A percentile compares a stretch with the other conserved stretches of the same genome.
These are phyloP conservation scores for Micronycteris hirsuta DNA, from an alignment of 2,113 vertebrate species.

Conservation along the genomic window DNA sequence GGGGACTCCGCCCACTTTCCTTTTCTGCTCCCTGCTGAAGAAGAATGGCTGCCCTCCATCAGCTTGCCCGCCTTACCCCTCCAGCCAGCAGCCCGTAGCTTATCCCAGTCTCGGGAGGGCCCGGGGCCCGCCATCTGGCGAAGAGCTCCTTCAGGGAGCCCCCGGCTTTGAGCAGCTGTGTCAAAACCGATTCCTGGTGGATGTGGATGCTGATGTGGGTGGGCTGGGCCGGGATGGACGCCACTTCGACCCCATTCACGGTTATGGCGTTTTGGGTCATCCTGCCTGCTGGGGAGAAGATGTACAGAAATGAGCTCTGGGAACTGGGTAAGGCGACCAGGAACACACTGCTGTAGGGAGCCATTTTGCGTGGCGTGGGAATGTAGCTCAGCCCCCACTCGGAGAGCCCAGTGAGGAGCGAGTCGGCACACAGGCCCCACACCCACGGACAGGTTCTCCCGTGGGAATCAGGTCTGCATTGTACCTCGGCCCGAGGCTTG, in stretches of 20 bases:
- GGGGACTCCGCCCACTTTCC: neutral
- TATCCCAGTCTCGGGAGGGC: neutral
- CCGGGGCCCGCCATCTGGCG: fast-evolving
- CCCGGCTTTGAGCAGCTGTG: conserved; percentile 11
- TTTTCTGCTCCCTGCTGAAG: neutral
- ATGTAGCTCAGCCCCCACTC: too few relatives aligned
- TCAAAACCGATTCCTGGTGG: conserved; percentile 42
- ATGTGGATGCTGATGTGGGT: conserved; percentile 51
- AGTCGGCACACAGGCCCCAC: too few relatives aligned
- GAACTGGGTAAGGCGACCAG: too few relatives aligned
- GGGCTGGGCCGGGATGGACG: neutral
- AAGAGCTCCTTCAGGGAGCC: neutral
- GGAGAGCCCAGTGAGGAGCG: too few relatives aligned
- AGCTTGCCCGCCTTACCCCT: conserved; percentile 14
- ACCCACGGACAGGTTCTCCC: too few relatives aligned
- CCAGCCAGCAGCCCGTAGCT: neutral
- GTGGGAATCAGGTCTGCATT: too few relatives aligned
- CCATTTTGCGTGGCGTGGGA: too few relatives aligned
- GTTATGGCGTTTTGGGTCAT: conserved; percentile 26
- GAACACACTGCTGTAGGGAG: too few relatives aligned
- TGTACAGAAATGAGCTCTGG: neutral
- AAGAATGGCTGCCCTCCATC: neutral
- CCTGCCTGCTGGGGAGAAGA: neutral
- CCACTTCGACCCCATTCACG: neutral
- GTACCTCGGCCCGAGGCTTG: too few relatives aligned